Base-by-base conservation (phyloP, 2,113 vertebrate genomes). In the Ctenodactylus gundi region DNA sequence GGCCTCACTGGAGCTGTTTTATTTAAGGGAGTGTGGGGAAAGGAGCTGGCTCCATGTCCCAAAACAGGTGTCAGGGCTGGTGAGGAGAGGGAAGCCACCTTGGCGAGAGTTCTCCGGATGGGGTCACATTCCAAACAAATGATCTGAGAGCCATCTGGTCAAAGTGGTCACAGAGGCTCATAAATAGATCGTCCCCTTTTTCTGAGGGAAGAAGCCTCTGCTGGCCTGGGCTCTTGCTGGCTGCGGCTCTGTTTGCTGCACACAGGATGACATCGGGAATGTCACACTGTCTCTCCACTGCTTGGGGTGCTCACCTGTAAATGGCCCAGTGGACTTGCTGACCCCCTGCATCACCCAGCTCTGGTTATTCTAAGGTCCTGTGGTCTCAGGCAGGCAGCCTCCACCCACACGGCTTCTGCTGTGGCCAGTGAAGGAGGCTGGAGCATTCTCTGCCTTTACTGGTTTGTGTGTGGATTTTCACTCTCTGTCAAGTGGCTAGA, bases 401-500 rank as follows among this genome's bases (percentile, higher is more conserved):
- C 64, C 72, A 39, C 75, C 91, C 77, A 70, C n/a, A 0, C 7
- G 0, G 84, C 65, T n/a, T 81, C 70, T 29, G 39, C 20, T 2
- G 60, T 3, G 62, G 67, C n/a, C 77, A 21, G n/a, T 36, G 77
- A 18, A 3, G 65, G 67, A 68, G 49, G 82, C 72, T 4, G 1
- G 6, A 0, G 34, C 1, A 2, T 67, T 17, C 18, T 1, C 49
- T 7, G 20, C 84, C 87, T 53, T 60, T 81, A 36, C 76, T 9
- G 3, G 75, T 8, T 6, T 53, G 53, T 64, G n/a, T 96, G 95
- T 53, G 83, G 53, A 39, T 70, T 96, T 96, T 97, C 94, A 96
- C 65, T 27, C 57, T 87, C 77, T 49, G 49, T 78, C 0, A 0
- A 12, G 34, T 0, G 1, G 93, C 96, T 97, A 95, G 97, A 95